A percentile compares a stretch with the other conserved stretches of the same genome.
phyloP scores from a whole-genome alignment of 1,140 invertebrate species.

The Triops cancriformis region DNA sequence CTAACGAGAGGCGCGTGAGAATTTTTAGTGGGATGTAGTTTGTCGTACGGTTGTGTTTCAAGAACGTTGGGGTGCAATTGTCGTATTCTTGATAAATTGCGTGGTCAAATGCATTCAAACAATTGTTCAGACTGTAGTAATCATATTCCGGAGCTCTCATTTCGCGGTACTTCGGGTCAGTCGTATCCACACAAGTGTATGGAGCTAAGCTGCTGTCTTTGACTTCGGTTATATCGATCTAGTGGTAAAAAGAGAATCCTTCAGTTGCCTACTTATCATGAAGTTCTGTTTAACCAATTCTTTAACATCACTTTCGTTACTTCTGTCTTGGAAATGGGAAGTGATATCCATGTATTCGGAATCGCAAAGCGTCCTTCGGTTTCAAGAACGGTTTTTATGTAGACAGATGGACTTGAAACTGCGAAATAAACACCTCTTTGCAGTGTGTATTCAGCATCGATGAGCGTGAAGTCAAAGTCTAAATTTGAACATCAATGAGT shows the following conservation, averaged over 20 bases:
- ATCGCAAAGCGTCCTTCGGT: constrained; percentile 6
- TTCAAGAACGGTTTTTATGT: not conserved
- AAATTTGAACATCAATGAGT: not conserved
- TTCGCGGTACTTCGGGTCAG: not conserved
- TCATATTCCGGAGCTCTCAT: not conserved
- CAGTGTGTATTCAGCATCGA: not conserved
- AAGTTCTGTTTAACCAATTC: not conserved
- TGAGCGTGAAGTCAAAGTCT: constrained; percentile 23
- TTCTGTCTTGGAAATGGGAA: not conserved
- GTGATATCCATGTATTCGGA: not conserved
- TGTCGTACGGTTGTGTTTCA: too few relatives aligned
- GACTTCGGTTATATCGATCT: not conserved
- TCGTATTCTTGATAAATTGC: too few relatives aligned
- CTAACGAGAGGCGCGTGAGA: too few relatives aligned
- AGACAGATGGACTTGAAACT: constrained; percentile 19
- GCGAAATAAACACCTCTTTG: constrained; percentile 17
- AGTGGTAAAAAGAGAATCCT: not conserved
- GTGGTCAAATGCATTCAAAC: not conserved
- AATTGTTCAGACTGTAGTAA: not conserved
- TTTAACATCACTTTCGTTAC: not conserved
- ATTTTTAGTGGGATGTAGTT: too few relatives aligned
- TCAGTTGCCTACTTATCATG: not conserved
- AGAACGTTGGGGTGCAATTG: too few relatives aligned
- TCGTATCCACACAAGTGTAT: not conserved
- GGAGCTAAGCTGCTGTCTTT: not conserved